Base-by-base conservation (phyloP, 2,797 vertebrate genomes). In the Chaenodraco wilsoni region DNA sequence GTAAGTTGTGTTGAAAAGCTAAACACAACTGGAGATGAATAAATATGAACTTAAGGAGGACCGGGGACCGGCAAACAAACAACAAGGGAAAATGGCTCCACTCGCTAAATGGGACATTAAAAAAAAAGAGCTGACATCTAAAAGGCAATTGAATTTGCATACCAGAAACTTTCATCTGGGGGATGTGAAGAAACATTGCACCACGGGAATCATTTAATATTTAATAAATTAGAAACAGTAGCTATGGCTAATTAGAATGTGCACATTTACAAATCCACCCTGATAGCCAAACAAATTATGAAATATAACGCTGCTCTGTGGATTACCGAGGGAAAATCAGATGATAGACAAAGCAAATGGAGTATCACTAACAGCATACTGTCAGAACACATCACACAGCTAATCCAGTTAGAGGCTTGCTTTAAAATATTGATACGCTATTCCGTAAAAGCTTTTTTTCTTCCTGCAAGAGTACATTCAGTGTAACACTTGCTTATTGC, bases 251-350 rank as follows among this genome's bases (percentile, higher is more conserved):
- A 99, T 98, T 98, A 98, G 96, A 98, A 98, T 97, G 96, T 99
- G 97, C 97, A 96, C 97, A 95, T 98, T 98, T 98, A 97, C 97
- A 98, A 99, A 99, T 99, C 96, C 97, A 95, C 96, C 95, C 96
- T 98, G 98, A 99, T 98, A 96, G 98, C 96, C 96, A 97, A 97
- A 97, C 96, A 99, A 99, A 99, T 99, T 96, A 98, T 98, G 97
- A 99, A 99, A 98, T 99, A 99, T 99, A 98, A 97, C 95, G 95
- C 95, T 95, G 95, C 97, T 96, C 93, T 88, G 90, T 87, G 19
- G 91, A 94, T 95, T 96, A 96, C 95, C 93, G 76, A 84, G 93
- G 93, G 96, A 95, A 96, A 97, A 97, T 95, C 95, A 96, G 96
- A 97, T 98, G 97, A 98, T 96, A 96, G 96, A 97, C 96, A 96